phyloP scores from a whole-genome alignment of 92 coral and sea anemone species.

The Phymanthus crucifer region DNA sequence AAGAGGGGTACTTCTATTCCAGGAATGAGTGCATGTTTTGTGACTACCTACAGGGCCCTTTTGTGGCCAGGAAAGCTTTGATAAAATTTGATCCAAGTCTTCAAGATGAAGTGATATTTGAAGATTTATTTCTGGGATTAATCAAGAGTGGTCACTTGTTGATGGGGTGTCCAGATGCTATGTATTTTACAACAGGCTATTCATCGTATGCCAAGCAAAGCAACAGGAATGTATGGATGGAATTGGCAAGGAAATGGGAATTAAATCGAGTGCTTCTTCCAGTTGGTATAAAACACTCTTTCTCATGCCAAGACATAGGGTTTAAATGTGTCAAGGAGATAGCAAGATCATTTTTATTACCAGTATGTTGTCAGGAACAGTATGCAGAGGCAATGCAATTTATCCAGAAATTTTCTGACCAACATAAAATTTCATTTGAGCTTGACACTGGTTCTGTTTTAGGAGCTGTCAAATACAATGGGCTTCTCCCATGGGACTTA shows the following conservation, averaged over 20 bases:
- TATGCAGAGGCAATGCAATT: constrained; percentile 23
- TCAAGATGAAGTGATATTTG: constrained; percentile 39
- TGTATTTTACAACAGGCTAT: constrained; percentile 59
- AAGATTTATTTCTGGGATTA: constrained; percentile 37
- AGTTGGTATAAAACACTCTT: constrained; percentile 30
- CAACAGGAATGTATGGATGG: constrained; percentile 35
- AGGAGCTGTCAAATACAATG: constrained; percentile 52
- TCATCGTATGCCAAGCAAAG: constrained; percentile 1
- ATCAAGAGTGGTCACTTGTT: constrained; percentile 10
- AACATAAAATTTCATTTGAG: constrained; percentile 40
- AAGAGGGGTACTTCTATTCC: constrained; percentile 54
- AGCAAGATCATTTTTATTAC: constrained; percentile 16
- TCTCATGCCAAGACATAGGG: constrained; percentile 50
- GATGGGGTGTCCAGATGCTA: constrained; percentile 63
- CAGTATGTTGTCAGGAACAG: constrained; percentile 61
- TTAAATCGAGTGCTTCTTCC: constrained; percentile 54
- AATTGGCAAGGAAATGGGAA: constrained; percentile 53
- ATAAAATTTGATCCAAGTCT: constrained; percentile 42
- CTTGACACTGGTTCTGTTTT: constrained; percentile 44
- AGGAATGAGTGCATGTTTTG: constrained; percentile 44
- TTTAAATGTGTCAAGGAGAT: constrained; percentile 16
- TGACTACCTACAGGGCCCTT: constrained; percentile 55
- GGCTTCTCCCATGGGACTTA: constrained; percentile 55
- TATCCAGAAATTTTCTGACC: constrained; percentile 30
- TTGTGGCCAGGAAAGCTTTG: constrained; percentile 42